phyloP scores from a whole-genome alignment of 1,140 invertebrate species.

The Drosophila elegans region DNA sequence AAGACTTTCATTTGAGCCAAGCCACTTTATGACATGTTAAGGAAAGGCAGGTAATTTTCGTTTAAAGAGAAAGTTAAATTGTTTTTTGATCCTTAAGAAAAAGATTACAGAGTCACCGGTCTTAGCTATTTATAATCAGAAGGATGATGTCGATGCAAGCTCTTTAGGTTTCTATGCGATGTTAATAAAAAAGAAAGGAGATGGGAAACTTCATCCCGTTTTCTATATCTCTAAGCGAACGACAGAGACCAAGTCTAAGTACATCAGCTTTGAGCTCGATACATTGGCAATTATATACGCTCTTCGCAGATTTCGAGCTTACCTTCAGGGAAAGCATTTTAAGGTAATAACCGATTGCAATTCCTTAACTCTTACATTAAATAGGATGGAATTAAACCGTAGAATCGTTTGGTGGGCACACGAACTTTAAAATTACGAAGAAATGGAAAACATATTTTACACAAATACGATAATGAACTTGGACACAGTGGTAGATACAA shows the following conservation, averaged over 20 bases:
- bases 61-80: no score
- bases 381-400: neutral
- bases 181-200: no score
- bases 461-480: constrained; percentile 4
- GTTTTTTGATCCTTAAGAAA: neutral
- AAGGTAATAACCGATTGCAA: constrained; percentile 2
- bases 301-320: neutral
- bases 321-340: neutral
- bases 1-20: neutral
- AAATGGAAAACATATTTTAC: neutral
- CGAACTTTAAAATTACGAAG: neutral
- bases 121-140: neutral
- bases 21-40: neutral
- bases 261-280: no score
- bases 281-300: no score
- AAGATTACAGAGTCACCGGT: neutral
- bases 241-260: no score
- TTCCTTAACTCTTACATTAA: neutral
- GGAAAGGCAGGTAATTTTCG: neutral
- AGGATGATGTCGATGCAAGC: no score
- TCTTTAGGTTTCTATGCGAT: no score
- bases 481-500: constrained; percentile 32
- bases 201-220: no score
- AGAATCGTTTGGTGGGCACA: no score
- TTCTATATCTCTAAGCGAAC: no score